Base-by-base conservation (phyloP, 2,797 vertebrate species). In the Pitangus sulphuratus region DNA sequence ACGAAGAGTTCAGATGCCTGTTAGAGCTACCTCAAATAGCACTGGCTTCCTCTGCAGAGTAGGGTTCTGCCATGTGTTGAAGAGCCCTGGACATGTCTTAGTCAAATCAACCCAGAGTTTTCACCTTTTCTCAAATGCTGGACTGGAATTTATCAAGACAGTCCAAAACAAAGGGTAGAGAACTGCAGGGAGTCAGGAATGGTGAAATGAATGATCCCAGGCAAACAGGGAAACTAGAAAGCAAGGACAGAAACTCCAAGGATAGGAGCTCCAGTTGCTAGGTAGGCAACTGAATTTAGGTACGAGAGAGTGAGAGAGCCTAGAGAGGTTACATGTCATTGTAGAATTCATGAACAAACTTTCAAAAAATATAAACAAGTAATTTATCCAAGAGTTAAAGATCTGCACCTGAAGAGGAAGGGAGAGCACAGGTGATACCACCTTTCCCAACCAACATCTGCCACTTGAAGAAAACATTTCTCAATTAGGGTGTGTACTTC, bases 121-220 rank as follows among this genome's bases (percentile, higher is more conserved):
- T 70, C 22, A 26, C 28, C 9, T 20, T 26, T 69, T 65, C 6
- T n/a, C n/a, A 87, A 87, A 76, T 60, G 16, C 16, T 64, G 26
- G 6, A n/a, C 35, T 70, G 17, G n/a, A 88, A 50, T 50, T 84
- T 69, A 77, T 24, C 33, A 61, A 51, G 35, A 75, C 22, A 20
- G 28, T 42, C 10, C 25, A 31, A 86, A 83, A 26, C 31, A 53
- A 56, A 2, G 1, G 24, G 26, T 4, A 42, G 31, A 0, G 0
- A 88, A 69, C 25, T 60, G 25, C 11, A 58, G 7, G 8, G 24
- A 86, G 28, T 54, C 40, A 58, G 13, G 62, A 84, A 72, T 5
- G 4, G 19, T 19, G 5, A 85, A 15, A 0, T 74, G 56, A 51
- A 68, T n/a, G 31, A 21, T 13, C 28, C 22, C 12, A 84, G 56